phyloP scores from a whole-genome alignment of 2,888 invertebrate species.

The Ochlodes sylvanus region DNA sequence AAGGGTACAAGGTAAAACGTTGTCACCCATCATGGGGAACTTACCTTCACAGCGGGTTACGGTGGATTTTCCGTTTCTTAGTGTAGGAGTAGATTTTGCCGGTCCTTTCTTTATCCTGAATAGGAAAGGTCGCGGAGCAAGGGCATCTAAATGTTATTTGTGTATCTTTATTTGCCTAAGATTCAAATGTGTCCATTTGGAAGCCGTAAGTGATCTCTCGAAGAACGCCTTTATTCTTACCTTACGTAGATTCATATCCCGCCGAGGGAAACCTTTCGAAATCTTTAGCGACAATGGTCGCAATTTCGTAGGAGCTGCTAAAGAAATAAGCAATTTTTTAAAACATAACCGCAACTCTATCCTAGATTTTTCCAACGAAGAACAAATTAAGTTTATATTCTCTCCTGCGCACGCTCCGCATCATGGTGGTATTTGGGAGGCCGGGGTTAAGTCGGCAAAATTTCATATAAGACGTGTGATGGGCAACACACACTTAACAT shows the following conservation, averaged over 20 bases:
- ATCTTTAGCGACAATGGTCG: conserved; percentile 1
- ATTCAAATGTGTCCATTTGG: background rate
- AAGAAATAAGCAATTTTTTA: background rate
- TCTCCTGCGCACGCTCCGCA: background rate
- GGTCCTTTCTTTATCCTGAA: conserved; percentile 9
- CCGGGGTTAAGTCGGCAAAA: background rate
- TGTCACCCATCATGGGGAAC: conserved; percentile 48
- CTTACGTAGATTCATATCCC: conserved; percentile 1
- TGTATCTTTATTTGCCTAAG: conserved; percentile 15
- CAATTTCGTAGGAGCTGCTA: background rate
- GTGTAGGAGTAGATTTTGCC: conserved; percentile 17
- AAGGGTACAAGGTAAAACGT: conserved; percentile 41
- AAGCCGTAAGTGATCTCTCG: conserved; percentile 7
- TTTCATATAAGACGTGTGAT: conserved; percentile 16
- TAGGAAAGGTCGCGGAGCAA: conserved; percentile 5
- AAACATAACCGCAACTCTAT: background rate
- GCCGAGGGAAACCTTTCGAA: background rate
- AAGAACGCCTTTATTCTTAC: background rate
- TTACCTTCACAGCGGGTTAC: conserved; percentile 42
- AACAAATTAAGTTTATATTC: background rate
- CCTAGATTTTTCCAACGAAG: background rate
- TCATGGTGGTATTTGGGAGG: background rate
- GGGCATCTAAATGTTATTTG: background rate
- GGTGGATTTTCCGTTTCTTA: conserved; percentile 13
- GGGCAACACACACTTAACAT: conserved; percentile 17